phyloP scores from a whole-genome alignment of 2,113 vertebrate genomes.

The Pithys albifrons region DNA sequence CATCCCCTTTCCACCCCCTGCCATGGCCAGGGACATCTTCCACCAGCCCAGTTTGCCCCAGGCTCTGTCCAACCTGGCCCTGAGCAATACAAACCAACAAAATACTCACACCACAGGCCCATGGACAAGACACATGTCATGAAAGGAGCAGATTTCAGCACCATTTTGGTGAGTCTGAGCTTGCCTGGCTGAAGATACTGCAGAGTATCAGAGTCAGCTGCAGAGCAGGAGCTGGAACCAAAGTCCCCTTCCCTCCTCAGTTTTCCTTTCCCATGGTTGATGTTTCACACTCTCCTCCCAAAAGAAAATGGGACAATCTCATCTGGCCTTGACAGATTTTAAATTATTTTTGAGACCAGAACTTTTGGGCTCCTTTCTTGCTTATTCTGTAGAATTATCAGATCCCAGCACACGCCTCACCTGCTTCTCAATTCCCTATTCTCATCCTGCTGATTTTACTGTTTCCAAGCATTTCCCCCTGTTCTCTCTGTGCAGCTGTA shows the following conservation, averaged over 20 bases:
- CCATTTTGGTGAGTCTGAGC: background rate
- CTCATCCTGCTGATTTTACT: background rate
- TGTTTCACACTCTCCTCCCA: background rate
- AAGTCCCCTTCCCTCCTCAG: background rate
- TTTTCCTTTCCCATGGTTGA: background rate
- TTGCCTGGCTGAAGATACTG: background rate
- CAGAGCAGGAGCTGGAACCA: background rate
- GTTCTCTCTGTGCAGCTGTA: background rate
- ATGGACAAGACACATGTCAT: background rate
- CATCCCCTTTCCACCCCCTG: background rate
- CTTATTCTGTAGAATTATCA: background rate
- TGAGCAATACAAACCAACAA: background rate
- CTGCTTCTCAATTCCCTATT: background rate
- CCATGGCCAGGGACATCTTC: background rate
- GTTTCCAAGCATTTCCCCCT: background rate
- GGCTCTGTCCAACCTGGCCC: background rate
- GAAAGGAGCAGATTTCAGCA: background rate
- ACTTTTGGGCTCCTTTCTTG: background rate
- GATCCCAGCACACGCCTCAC: background rate
- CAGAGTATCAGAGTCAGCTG: background rate
- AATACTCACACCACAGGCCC: accelerated
- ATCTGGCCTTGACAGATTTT: background rate
- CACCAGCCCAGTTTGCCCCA: background rate
- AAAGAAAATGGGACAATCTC: background rate
- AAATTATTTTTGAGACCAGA: background rate